Conservation (phyloP, 2,888 invertebrate species). For the Tineola bisselliella region DNA sequence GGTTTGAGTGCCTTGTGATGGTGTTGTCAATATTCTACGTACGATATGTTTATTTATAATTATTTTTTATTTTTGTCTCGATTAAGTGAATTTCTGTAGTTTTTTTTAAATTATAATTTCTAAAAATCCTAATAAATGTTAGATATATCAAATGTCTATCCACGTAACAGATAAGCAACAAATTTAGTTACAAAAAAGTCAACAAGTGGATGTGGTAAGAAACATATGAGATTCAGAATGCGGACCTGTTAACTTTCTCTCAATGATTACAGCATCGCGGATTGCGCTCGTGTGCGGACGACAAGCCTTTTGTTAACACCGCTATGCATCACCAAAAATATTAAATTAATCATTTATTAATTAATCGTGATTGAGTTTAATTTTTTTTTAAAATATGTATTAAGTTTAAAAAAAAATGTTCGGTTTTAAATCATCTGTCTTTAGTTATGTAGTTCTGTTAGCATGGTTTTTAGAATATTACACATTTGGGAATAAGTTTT, state of each 20-base stretch:
- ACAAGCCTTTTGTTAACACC: neutral
- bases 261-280: constrained; percentile 46
- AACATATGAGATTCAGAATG: constrained; percentile 19
- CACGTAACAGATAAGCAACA: neutral
- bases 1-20: too few relatives aligned
- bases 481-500: constrained; percentile 30
- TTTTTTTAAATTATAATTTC: too few relatives aligned
- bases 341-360: too few relatives aligned
- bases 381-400: neutral
- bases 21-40: too few relatives aligned
- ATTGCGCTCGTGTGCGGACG: constrained; percentile 16
- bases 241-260: constrained; percentile 56
- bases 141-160: neutral
- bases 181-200: neutral
- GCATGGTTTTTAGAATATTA: constrained; percentile 38
- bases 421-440: constrained; percentile 42
- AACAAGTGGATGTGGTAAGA: neutral
- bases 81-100: too few relatives aligned
- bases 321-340: too few relatives aligned
- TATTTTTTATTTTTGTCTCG: too few relatives aligned
- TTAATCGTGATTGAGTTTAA: neutral
- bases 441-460: constrained; percentile 32
- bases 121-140: too few relatives aligned
- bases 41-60: too few relatives aligned
- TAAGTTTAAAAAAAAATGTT: constrained; percentile 45